Evolutionary conservation across 2,888 invertebrate species (phyloP), one percentile per base, ranked within the genome.

Genomic region (Phragmatobia fuliginosa): DNA sequence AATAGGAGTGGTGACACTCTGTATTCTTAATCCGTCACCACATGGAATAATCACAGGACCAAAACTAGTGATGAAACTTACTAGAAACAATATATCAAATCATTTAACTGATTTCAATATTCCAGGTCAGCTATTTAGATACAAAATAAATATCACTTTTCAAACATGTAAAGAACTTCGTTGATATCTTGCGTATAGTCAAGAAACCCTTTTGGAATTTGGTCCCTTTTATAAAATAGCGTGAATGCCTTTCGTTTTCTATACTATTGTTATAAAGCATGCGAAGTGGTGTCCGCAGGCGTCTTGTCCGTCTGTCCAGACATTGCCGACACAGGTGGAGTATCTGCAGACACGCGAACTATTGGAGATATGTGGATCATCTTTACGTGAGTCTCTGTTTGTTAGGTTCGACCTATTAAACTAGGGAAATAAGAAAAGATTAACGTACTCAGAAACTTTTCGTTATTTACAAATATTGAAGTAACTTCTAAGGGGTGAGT

Each of bases 281-380:
- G 70, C 62, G 75, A 75, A 81, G 78, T 78, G 71, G 62, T 74
- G 79, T 71, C 81, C 75, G 71, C 74, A 66, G 81, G 81, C 83
- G 71, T 52, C 62, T 52, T 59, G 77, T 71, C 81, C 67, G 81
- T 69, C 56, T 67, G 71, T 62, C 66, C 58, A 25, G 62, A 63
- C 68, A 70, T 73, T 73, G 75, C 21, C 25, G 62, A 58, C 73
- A 72, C 69, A 70, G 80, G 72, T 70, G 71, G 59, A 71, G 49
- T 63, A 2, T 56, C 60, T 10, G 7, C 59, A 67, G 62, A 61
- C 71, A 77, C 73, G 80, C 82, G 68, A 80, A 73, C 68, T 72
- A 72, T 80, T 66, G n/a, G 59, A 80, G 63, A 71, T 75, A 80
- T 82, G 67, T 70, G 75, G 66, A 75, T 72, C 69, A 72, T 64